A percentile compares a stretch with the other conserved stretches of the same genome.
Evolutionary conservation across 2,113 vertebrate genomes (phyloP).

Genomic region (Daboia siamensis): DNA sequence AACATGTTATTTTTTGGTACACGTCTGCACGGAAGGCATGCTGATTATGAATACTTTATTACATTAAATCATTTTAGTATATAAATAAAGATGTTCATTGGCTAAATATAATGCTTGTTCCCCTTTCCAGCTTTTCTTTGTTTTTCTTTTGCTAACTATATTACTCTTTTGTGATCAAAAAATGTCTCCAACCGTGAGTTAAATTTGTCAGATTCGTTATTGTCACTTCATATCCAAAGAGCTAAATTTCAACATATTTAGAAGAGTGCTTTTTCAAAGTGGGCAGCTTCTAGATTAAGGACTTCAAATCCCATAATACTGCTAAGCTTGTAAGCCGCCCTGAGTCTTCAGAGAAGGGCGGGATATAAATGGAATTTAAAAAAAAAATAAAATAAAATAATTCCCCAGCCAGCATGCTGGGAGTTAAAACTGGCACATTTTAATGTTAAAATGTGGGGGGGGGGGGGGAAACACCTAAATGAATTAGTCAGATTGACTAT

Average conservation of each 20-base stretch:
- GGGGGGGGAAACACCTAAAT: no score
- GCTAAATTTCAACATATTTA: neutral
- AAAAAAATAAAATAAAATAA: no score
- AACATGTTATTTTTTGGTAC: constrained; percentile 70
- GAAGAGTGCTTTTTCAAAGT: neutral
- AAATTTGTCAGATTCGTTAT: neutral
- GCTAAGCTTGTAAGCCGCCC: no score
- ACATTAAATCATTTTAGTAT: constrained; percentile 48
- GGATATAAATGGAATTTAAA: no score
- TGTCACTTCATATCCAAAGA: neutral
- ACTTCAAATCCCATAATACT: neutral
- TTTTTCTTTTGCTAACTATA: neutral
- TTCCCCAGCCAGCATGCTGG: neutral
- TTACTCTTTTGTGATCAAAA: neutral
- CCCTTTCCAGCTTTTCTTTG: neutral
- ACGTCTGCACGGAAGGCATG: constrained; percentile 68
- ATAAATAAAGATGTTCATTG: constrained; percentile 46
- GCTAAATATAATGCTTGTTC: neutral
- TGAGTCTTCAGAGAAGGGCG: no score
- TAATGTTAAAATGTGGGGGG: no score
- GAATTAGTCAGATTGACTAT: neutral
- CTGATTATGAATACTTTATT: constrained; percentile 69
- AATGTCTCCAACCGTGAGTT: neutral
- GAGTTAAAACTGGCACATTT: neutral
- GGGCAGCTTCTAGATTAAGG: neutral